Evolutionary conservation across 2,888 invertebrate species (phyloP).

Genomic region (Acronicta psi): DNA sequence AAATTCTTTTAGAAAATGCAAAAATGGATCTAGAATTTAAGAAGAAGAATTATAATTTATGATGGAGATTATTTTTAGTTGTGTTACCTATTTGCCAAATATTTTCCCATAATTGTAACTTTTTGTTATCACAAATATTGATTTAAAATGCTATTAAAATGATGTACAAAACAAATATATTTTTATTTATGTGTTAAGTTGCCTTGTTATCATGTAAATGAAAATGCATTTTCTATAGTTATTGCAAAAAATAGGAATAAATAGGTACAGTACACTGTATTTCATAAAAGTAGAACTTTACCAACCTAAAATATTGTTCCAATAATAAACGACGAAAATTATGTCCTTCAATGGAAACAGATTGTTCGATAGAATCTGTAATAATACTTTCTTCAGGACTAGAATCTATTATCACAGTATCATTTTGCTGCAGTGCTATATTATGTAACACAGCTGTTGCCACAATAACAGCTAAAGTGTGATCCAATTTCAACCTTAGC

Average conservation of each 20-base stretch:
- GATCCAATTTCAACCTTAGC: constrained; percentile 6
- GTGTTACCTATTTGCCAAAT: no score
- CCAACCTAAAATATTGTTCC: constrained; percentile 12
- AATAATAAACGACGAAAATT: constrained; percentile 6
- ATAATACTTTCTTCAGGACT: constrained; percentile 2
- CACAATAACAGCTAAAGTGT: constrained; percentile 9
- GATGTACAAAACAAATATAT: no score
- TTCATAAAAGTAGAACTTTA: background rate
- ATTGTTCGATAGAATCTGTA: background rate
- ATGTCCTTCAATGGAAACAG: constrained; percentile 2
- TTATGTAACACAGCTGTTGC: constrained; percentile 18
- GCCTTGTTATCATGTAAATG: no score
- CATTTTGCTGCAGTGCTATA: constrained; percentile 14
- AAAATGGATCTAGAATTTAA: constrained; percentile 4
- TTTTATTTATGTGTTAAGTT: no score
- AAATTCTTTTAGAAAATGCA: constrained; percentile 8
- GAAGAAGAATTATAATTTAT: constrained; percentile 4
- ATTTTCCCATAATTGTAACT: no score
- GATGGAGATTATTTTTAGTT: no score
- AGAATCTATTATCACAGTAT: constrained; percentile 5
- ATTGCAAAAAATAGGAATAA: no score
- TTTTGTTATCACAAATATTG: no score
- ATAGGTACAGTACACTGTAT: no score
- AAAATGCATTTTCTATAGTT: no score
- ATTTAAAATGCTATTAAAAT: no score